These are phyloP conservation scores for Belgica antarctica DNA, from an alignment of 2,888 invertebrate species.

Conservation along the genomic window DNA sequence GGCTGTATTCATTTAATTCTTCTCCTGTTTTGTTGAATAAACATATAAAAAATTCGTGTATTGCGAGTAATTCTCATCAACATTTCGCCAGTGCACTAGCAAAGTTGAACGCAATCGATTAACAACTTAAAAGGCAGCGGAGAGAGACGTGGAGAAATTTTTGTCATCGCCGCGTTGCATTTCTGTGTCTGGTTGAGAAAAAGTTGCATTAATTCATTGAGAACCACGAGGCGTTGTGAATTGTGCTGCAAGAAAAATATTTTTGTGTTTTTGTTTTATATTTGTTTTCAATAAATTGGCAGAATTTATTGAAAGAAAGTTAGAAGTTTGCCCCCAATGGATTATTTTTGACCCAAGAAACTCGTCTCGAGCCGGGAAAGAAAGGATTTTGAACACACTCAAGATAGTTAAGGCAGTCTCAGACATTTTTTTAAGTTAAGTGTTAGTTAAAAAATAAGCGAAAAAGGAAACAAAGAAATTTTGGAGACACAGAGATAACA, in stretches of 20 bases:
- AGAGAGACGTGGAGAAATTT: slow-evolving; percentile 17
- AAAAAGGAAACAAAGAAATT: background rate
- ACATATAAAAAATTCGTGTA: slow-evolving; percentile 25
- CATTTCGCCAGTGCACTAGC: slow-evolving; percentile 47
- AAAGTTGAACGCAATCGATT: slow-evolving; percentile 48
- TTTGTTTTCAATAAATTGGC: background rate
- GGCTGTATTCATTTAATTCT: slow-evolving; percentile 34
- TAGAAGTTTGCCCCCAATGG: slow-evolving; percentile 5
- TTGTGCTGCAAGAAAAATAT: background rate
- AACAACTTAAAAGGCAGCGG: slow-evolving; percentile 45
- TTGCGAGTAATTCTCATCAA: slow-evolving; percentile 24
- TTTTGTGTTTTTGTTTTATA: background rate
- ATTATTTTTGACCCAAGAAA: slow-evolving; percentile 16
- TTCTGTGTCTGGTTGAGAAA: background rate
- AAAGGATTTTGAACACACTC: background rate
- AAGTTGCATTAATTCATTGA: background rate
- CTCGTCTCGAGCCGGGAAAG: background rate
- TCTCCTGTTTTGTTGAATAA: slow-evolving; percentile 30
- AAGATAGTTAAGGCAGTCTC: background rate
- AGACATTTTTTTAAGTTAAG: slow-evolving; percentile 4
- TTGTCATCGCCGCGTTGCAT: slow-evolving; percentile 45
- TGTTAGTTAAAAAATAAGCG: background rate
- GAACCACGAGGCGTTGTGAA: background rate
- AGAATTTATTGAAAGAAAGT: background rate
- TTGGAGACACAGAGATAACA: background rate